Evolutionary conservation across 2,888 invertebrate species (phyloP).

Genomic region (Pachymerium ferrugineum): DNA sequence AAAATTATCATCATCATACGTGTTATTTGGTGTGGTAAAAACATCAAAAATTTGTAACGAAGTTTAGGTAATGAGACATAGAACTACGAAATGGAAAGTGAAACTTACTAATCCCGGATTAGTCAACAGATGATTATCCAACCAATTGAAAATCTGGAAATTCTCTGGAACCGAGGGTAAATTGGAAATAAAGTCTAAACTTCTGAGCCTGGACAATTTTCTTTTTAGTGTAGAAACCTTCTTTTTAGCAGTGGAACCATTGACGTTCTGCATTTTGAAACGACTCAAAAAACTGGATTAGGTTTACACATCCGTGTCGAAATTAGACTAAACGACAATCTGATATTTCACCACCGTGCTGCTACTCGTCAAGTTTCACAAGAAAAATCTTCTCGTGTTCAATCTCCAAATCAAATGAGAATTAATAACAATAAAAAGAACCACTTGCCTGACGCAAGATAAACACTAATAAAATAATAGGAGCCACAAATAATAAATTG

Average conservation of each 20-base stretch:
- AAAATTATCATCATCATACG: no score
- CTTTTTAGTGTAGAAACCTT: background rate
- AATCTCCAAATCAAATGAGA: background rate
- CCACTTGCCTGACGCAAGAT: background rate
- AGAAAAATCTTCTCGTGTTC: no score
- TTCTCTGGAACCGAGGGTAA: background rate
- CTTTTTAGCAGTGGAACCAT: no score
- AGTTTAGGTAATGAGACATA: no score
- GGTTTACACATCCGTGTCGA: background rate
- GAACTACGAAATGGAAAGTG: no score
- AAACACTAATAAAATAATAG: background rate
- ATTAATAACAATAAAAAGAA: background rate
- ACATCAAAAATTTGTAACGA: no score
- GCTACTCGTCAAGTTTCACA: background rate
- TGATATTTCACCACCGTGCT: background rate
- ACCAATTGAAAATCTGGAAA: background rate
- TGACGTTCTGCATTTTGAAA: background rate
- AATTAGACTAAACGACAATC: background rate
- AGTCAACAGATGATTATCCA: background rate
- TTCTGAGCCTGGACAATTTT: background rate
- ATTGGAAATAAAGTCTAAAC: background rate
- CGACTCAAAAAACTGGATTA: background rate
- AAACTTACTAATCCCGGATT: background rate
- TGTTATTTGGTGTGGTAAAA: no score
- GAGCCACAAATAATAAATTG: background rate